These are phyloP conservation scores for Neopelma chrysocephalum DNA, from an alignment of 2,797 vertebrate genomes.

Conservation along the genomic window DNA sequence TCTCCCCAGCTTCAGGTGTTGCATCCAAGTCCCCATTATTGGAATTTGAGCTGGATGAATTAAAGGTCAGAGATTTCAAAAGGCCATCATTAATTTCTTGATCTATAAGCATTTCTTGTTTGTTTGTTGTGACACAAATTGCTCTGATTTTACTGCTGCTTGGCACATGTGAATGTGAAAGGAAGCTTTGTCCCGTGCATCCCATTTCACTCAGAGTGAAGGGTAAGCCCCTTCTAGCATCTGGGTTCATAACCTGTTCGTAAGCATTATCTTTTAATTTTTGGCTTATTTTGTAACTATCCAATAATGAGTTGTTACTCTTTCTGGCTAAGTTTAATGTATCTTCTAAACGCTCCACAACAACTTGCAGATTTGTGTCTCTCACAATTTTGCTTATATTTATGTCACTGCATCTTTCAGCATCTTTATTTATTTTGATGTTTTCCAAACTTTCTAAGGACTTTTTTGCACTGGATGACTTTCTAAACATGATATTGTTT, in stretches of 20 bases:
- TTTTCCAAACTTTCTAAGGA: constrained; percentile 55
- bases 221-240: constrained; percentile 28
- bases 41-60: constrained; percentile 26
- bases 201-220: constrained; percentile 46
- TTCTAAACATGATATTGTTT: constrained; percentile 79
- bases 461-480: constrained; percentile 67
- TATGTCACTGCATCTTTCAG: constrained; percentile 54
- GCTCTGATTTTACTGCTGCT: constrained; percentile 53
- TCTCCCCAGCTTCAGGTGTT: constrained; percentile 28
- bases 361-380: constrained; percentile 77
- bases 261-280: constrained; percentile 56
- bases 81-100: background rate
- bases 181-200: constrained; percentile 49
- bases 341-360: constrained; percentile 80
- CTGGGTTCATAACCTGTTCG: constrained; percentile 44
- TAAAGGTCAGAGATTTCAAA: constrained; percentile 53
- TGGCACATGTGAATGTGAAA: constrained; percentile 27
- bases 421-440: constrained; percentile 57
- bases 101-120: constrained; percentile 26
- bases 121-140: background rate
- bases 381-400: constrained; percentile 74
- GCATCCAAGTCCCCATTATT: background rate
- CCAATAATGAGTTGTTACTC: constrained; percentile 46
- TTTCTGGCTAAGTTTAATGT: constrained; percentile 69
- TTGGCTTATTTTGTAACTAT: constrained; percentile 65